Evolutionary conservation across 2,888 invertebrate species (phyloP).

Genomic region (Pandemis cinnamomeana): DNA sequence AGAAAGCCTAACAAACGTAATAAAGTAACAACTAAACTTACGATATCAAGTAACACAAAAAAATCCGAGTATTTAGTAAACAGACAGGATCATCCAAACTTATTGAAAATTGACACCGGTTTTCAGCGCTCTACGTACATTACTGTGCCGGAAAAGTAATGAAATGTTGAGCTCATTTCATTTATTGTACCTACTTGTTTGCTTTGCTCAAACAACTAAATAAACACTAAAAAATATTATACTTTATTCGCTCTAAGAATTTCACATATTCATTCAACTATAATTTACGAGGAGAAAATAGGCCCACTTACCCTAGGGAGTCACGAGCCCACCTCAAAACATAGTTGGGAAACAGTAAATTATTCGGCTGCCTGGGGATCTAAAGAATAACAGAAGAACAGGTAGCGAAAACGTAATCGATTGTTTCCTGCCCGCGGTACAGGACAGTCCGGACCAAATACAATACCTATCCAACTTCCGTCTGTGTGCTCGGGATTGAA

Average conservation of each 20-base stretch:
- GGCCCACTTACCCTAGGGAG: constrained; percentile 55
- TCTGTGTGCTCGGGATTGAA: neutral
- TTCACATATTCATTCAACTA: constrained; percentile 50
- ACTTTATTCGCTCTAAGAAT: neutral
- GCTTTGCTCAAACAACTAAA: neutral
- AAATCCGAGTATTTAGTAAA: too few relatives aligned
- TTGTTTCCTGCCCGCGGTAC: constrained; percentile 46
- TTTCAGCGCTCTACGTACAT: too few relatives aligned
- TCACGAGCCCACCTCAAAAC: constrained; percentile 67
- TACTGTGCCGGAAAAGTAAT: too few relatives aligned
- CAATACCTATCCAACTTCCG: constrained; percentile 2
- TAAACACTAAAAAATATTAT: neutral
- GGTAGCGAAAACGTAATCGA: constrained; percentile 58
- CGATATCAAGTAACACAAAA: too few relatives aligned
- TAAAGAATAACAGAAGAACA: constrained; percentile 72
- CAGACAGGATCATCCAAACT: too few relatives aligned
- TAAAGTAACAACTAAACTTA: too few relatives aligned
- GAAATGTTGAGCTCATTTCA: too few relatives aligned
- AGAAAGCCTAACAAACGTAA: too few relatives aligned
- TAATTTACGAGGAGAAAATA: constrained; percentile 60
- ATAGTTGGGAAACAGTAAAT: constrained; percentile 74
- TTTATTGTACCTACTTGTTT: neutral
- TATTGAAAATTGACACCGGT: too few relatives aligned
- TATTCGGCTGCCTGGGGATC: constrained; percentile 65
- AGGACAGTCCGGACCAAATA: constrained; percentile 7